phyloP scores from a whole-genome alignment of 1,140 invertebrate genomes.

The Sitodiplosis mosellana region DNA sequence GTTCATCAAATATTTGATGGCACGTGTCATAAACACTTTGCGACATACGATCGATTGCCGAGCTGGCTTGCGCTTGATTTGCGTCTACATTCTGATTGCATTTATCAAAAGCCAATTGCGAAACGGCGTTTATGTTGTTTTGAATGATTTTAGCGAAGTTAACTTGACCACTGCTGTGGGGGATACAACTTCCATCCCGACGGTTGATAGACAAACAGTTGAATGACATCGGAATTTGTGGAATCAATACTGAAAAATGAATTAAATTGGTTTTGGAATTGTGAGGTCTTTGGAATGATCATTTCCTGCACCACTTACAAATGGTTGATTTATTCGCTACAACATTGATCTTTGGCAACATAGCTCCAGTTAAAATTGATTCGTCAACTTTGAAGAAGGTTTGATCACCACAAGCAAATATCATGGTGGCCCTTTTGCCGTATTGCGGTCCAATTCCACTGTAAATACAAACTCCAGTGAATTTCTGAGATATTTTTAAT shows the following conservation, averaged over 20 bases:
- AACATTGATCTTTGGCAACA: conserved; percentile 66
- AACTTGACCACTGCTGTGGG: conserved; percentile 53
- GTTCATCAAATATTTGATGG: conserved; percentile 23
- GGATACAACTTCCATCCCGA: conserved; percentile 62
- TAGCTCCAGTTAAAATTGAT: conserved; percentile 73
- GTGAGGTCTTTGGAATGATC: conserved; percentile 2
- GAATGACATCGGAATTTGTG: conserved; percentile 30
- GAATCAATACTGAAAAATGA: conserved; percentile 17
- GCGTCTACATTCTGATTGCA: conserved; percentile 17
- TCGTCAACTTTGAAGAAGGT: conserved; percentile 91
- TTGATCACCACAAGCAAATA: conserved; percentile 85
- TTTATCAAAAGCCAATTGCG: conserved; percentile 10
- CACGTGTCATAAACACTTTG: conserved; percentile 22
- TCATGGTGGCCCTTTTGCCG: conserved; percentile 76
- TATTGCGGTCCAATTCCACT: conserved; percentile 48
- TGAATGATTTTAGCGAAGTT: conserved; percentile 33
- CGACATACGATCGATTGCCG: conserved; percentile 23
- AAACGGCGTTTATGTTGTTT: conserved; percentile 8
- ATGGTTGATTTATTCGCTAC: conserved; percentile 76
- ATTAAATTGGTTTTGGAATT: conserved; percentile 1
- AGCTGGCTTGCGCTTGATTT: conserved; percentile 4
- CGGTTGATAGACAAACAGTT: conserved; percentile 67
- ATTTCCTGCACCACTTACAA: conserved; percentile 37
- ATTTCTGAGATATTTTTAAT: no score
- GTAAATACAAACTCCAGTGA: not conserved